Base-by-base conservation (phyloP, 2,113 vertebrate species). In the Erpornis zantholeuca region DNA sequence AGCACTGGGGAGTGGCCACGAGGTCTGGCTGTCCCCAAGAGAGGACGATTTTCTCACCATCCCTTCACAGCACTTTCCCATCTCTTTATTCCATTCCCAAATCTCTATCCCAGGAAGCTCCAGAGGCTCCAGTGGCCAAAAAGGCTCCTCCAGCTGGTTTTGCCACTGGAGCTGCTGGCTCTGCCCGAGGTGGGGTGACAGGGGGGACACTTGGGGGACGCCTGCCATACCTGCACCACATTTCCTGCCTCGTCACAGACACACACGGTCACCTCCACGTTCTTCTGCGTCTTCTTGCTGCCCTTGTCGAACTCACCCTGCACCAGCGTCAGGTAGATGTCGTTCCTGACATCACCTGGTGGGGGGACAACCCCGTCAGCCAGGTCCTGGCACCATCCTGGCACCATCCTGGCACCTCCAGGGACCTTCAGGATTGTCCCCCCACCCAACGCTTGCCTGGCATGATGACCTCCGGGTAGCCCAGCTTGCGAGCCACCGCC, bases 381-480 rank as follows among this genome's bases (percentile, higher is more conserved):
- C 88, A 93, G 82, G n/a, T n/a, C n/a, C n/a, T n/a, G n/a, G n/a
- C n/a, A n/a, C n/a, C n/a, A n/a, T 14, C 33, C 52, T 47, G n/a
- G 18, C 59, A 59, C 35, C 25, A 2, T 0, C 0, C 50, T 13
- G 33, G 47, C 28, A 64, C 3, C n/a, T 44, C 44, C 61, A 35
- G 40, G 35, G 20, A 52, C 52, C 12, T 21, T 13, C 10, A 6
- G n/a, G 21, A 1, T 28, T 53, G 15, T 59, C 18, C 3, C 1
- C 6, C 12, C 28, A 6, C 6, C 12, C 28, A 5, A 29, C 0
- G 7, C 98, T 97, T 95, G 98, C 98, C 98, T 85, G 98, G 98
- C 98, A 99, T 98, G 94, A 99, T 99, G 96, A 99, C 98, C 57
- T 99, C 98, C 0, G 98, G 98, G 90, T 98, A 99, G 83, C 98